A percentile compares a stretch with the other conserved stretches of the same genome.
Conservation (phyloP, 2,113 vertebrate genomes). For the Oenanthe oenanthe region DNA sequence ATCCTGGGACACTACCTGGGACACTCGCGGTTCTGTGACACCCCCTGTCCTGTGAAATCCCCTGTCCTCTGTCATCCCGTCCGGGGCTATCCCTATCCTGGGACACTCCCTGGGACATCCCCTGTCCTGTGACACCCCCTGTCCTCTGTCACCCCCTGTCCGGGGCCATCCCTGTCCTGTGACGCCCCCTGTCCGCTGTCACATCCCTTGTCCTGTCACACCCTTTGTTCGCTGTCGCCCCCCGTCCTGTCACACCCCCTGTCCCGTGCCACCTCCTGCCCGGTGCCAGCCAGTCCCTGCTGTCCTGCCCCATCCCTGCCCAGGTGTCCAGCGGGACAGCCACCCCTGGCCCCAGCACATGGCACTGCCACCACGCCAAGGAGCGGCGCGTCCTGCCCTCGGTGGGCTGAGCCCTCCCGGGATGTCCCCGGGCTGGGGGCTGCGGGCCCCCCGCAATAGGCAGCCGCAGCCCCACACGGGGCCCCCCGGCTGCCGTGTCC, state of each 20-base stretch:
- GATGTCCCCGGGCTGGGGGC: background rate
- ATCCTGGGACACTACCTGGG: too few relatives aligned
- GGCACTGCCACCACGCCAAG: fast-evolving
- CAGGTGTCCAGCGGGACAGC: background rate
- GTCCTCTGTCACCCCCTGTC: too few relatives aligned
- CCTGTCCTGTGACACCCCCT: too few relatives aligned
- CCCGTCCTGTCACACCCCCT: background rate
- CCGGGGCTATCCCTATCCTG: too few relatives aligned
- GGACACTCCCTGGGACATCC: too few relatives aligned
- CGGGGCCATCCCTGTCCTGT: background rate
- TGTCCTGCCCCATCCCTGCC: background rate
- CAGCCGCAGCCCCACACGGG: background rate
- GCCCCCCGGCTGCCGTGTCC: background rate
- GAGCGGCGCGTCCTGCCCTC: background rate
- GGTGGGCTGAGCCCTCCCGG: fast-evolving
- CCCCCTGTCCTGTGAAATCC: too few relatives aligned
- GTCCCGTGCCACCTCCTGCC: too few relatives aligned
- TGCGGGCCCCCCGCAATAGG: background rate
- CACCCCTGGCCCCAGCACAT: fast-evolving
- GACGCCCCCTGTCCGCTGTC: too few relatives aligned
- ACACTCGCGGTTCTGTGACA: fast-evolving
- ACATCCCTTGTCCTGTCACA: too few relatives aligned
- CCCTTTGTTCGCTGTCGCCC: too few relatives aligned
- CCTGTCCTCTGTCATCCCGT: too few relatives aligned
- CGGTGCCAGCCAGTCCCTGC: background rate